Evolutionary conservation across 2,113 vertebrate species (phyloP).

Genomic region (Cochlearius cochlearius): DNA sequence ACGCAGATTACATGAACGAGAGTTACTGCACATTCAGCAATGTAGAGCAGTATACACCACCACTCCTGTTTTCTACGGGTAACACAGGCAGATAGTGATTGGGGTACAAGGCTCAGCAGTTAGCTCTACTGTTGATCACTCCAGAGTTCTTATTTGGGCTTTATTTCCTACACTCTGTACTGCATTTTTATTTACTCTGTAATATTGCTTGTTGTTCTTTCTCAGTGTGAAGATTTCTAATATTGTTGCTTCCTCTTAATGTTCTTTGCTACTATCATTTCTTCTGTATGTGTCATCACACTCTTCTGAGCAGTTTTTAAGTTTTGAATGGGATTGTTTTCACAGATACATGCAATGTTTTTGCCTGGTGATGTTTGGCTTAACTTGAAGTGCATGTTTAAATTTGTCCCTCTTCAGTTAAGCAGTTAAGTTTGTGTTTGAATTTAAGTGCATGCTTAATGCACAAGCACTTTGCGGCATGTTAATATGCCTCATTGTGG

Average conservation of each 20-base stretch:
- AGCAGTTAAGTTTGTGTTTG: not conserved
- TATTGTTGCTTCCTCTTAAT: not conserved
- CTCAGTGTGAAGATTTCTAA: not conserved
- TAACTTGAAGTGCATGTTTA: not conserved
- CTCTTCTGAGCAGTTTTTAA: not conserved
- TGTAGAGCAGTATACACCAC: not conserved
- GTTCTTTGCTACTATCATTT: not conserved
- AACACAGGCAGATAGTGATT: not conserved
- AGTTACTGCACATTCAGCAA: not conserved
- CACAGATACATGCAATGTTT: not conserved
- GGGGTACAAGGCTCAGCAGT: not conserved
- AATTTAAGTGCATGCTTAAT: not conserved
- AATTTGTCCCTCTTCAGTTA: not conserved
- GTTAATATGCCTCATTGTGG: not conserved
- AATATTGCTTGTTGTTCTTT: not conserved
- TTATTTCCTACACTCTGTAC: not conserved
- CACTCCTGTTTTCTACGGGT: not conserved
- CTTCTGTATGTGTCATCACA: not conserved
- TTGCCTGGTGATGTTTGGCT: not conserved
- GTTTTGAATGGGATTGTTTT: not conserved
- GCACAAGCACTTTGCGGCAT: not conserved
- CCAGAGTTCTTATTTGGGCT: not conserved
- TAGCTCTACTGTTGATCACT: not conserved
- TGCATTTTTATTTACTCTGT: not conserved
- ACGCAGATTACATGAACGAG: not conserved